These are phyloP conservation scores for Chlorodrepanis virens DNA, from an alignment of 2,113 vertebrate species.

Conservation along the genomic window DNA sequence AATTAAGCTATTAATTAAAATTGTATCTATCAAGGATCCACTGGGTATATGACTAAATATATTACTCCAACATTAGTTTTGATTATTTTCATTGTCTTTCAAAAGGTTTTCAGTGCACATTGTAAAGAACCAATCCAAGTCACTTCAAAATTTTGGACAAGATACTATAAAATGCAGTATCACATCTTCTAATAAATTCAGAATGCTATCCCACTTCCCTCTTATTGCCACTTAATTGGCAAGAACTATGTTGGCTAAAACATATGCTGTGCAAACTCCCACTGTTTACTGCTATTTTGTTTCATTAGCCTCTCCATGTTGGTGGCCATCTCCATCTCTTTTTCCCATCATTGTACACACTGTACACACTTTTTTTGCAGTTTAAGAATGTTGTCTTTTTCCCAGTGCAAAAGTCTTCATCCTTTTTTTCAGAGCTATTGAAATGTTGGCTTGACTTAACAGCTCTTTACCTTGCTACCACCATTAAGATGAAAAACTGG, in stretches of 20 bases:
- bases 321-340: background rate
- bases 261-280: background rate
- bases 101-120: background rate
- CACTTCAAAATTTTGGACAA: background rate
- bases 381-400: background rate
- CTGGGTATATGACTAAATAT: background rate
- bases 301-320: background rate
- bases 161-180: background rate
- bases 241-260: background rate
- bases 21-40: background rate
- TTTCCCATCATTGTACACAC: background rate
- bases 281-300: background rate
- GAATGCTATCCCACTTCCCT: background rate
- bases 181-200: background rate
- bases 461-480: background rate
- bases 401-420: background rate
- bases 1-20: constrained; percentile 34
- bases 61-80: background rate
- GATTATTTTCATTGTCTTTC: background rate
- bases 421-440: background rate
- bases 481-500: constrained; percentile 11
- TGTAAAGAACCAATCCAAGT: background rate
- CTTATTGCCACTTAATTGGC: background rate
- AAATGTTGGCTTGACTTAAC: background rate
- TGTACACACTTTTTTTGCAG: background rate